These are phyloP conservation scores for Aegithalos caudatus DNA, from an alignment of 2,113 vertebrate species.

Conservation along the genomic window DNA sequence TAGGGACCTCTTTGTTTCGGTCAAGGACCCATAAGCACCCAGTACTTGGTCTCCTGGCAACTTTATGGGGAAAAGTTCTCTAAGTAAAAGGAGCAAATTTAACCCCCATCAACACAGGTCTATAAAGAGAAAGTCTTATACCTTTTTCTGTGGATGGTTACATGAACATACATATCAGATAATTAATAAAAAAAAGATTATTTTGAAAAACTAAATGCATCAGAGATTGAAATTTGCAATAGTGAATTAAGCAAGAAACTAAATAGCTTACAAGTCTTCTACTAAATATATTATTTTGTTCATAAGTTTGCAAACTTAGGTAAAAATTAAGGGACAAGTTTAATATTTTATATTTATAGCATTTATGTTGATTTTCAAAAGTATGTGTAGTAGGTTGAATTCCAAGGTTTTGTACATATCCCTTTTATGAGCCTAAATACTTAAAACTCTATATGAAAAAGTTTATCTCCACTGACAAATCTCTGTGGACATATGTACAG, in stretches of 20 bases:
- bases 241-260: neutral
- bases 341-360: neutral
- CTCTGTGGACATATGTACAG: accelerated
- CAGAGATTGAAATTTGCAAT: neutral
- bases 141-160: neutral
- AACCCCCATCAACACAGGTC: too few species aligned
- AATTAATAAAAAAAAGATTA: neutral
- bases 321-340: neutral
- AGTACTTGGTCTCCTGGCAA: too few species aligned
- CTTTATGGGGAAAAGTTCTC: too few species aligned
- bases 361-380: neutral
- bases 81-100: too few species aligned
- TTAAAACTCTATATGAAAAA: neutral
- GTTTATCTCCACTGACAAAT: neutral
- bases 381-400: neutral
- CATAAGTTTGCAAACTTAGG: neutral
- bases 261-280: neutral
- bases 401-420: neutral
- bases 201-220: neutral
- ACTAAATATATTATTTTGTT: neutral
- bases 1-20: too few species aligned
- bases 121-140: neutral
- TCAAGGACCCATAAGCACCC: too few species aligned
- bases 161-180: neutral
- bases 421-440: neutral